Conservation (phyloP, 1,140 invertebrate species). For the Caenorhabditis remanei region DNA sequence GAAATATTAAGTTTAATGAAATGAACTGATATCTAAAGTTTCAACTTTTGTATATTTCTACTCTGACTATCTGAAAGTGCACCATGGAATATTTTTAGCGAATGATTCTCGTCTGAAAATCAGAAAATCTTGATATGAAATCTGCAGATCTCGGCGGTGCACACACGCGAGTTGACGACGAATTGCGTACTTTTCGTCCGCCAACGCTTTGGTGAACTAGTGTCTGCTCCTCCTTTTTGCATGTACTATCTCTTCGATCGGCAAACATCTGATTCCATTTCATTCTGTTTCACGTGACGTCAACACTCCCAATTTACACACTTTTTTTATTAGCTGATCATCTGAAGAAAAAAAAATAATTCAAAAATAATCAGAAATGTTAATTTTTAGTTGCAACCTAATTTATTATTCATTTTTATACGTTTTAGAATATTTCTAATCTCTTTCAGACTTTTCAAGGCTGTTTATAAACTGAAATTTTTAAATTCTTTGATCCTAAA, state of each 20-base stretch:
- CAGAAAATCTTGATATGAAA: too few species aligned
- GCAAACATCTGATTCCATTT: constrained; percentile 43
- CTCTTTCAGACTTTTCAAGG: too few species aligned
- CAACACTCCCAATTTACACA: constrained; percentile 40
- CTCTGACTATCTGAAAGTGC: too few species aligned
- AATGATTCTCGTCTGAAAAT: too few species aligned
- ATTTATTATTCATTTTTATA: neutral
- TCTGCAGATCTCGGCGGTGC: neutral
- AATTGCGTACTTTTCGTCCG: neutral
- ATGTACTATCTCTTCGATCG: neutral
- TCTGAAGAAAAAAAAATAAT: neutral
- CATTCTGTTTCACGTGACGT: constrained; percentile 43
- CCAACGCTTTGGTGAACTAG: constrained; percentile 37
- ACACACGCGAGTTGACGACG: neutral
- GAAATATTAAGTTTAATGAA: too few species aligned
- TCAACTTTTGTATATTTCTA: too few species aligned
- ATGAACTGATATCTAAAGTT: too few species aligned
- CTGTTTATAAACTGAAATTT: too few species aligned
- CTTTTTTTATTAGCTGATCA: constrained; percentile 38
- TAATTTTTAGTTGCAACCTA: neutral
- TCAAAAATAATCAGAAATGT: neutral
- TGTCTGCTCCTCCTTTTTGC: constrained; percentile 18
- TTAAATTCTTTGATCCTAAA: too few species aligned
- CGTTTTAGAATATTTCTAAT: too few species aligned
- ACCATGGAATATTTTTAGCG: too few species aligned